Conservation (phyloP, 1,140 invertebrate genomes). For the Polyergus mexicanus region DNA sequence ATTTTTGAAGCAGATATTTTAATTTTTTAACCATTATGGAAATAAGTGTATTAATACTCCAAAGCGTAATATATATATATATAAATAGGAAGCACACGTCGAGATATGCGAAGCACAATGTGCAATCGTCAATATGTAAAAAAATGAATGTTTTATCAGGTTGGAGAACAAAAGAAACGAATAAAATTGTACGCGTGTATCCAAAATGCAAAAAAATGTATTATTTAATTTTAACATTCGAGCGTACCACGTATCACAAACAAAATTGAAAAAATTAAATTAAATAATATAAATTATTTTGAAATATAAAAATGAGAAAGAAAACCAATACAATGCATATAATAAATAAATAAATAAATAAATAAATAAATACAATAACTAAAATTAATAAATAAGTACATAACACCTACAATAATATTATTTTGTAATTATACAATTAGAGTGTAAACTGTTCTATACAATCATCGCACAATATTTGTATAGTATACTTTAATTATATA, state of each 20-base stretch:
- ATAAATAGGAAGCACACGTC: constrained; percentile 35
- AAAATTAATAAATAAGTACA: constrained; percentile 32
- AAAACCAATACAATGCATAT: constrained; percentile 13
- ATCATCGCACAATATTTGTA: too few relatives aligned
- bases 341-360: constrained; percentile 58
- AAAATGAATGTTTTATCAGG: background rate
- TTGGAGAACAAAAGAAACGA: constrained; percentile 13
- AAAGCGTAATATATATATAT: background rate
- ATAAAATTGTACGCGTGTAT: constrained; percentile 25
- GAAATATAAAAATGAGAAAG: background rate
- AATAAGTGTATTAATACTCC: constrained; percentile 28
- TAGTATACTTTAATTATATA: too few relatives aligned
- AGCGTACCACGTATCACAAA: constrained; percentile 40
- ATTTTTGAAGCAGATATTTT: background rate
- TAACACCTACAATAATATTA: constrained; percentile 14
- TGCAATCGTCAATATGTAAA: background rate
- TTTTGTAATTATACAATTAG: background rate
- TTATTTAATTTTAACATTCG: constrained; percentile 58
- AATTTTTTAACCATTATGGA: constrained; percentile 14
- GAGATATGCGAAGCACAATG: constrained; percentile 48
- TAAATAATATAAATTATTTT: constrained; percentile 39
- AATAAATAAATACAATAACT: constrained; percentile 50
- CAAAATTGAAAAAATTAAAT: constrained; percentile 30
- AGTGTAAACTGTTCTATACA: too few relatives aligned
- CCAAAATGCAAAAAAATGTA: constrained; percentile 47